Evolutionary conservation across 1,140 invertebrate genomes (phyloP), one percentile per base, ranked within the genome.

Genomic region (Cydia amplana): DNA sequence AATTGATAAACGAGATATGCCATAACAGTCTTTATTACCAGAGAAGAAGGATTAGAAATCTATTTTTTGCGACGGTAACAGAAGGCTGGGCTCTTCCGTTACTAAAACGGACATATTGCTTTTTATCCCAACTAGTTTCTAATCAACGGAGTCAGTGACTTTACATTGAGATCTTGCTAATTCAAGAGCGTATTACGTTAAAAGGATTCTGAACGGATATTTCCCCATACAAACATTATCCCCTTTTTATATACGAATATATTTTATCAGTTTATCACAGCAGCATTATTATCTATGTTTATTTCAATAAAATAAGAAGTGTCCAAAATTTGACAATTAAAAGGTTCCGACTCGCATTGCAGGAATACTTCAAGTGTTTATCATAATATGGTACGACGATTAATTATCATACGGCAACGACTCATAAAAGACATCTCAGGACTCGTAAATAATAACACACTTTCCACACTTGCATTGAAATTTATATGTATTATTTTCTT

Each of bases 71-170:
- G 6, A 1, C 16, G 9, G 49, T 9, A 51, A 51, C n/a, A 65
- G 2, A 10, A 70, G 65, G 65, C 32, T 70, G 55, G 55, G 55
- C 65, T 70, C 65, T 70, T 70, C 65, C 65, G 65, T 70, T 70
- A 70, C 65, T 70, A 70, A 70, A 70, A 70, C 65, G 65, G 65
- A 40, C 65, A 70, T 36, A 70, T 70, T 36, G 65, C 28, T 70
- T 70, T 70, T 70, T 70, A 36, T 36, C 10, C 16, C 32, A 18
- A 25, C 65, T 43, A 70, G 65, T 70, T 70, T 70, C 65, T 70
- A 70, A 36, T 70, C 64, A 32, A 32, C 4, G 64, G 64, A 67
- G 25, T 36, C 65, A 40, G 32, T 36, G 65, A 36, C 64, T 64
- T 23, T 16, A 16, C 32, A 70, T 70, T 70, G 65, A 70, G n/a